Evolutionary conservation across 2,113 vertebrate genomes (phyloP).

Genomic region (Chrysemys picta): DNA sequence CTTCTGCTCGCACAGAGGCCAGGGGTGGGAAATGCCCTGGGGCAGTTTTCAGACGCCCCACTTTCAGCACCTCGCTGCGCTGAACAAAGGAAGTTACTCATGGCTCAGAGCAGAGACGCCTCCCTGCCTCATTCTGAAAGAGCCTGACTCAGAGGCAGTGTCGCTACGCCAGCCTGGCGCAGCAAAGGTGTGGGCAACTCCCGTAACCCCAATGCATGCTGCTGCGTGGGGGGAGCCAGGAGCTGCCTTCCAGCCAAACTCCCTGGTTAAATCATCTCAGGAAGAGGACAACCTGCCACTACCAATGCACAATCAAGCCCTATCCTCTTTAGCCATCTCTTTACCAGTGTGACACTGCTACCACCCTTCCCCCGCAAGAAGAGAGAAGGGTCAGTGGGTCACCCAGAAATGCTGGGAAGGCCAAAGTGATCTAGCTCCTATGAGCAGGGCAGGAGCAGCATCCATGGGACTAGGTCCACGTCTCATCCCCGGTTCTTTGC

Average conservation of each 20-base stretch:
- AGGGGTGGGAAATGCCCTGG: not conserved
- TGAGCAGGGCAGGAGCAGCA: not conserved
- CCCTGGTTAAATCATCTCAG: not conserved
- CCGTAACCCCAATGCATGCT: not conserved
- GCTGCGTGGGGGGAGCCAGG: not conserved
- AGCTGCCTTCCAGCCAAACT: not conserved
- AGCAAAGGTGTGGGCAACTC: not conserved
- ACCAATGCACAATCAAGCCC: not conserved
- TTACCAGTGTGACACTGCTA: not conserved
- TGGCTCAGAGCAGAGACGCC: not conserved
- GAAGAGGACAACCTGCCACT: not conserved
- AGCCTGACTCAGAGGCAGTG: not conserved
- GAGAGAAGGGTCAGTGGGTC: not conserved
- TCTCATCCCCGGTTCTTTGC: not conserved
- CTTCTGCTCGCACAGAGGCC: rapidly evolving
- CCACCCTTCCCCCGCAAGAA: not conserved
- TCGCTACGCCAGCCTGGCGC: not conserved
- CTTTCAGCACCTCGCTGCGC: not conserved
- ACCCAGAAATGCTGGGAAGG: not conserved
- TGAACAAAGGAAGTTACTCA: not conserved
- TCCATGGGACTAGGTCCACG: not conserved
- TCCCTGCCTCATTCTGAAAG: not conserved
- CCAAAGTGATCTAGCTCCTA: not conserved
- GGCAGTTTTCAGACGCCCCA: rapidly evolving
- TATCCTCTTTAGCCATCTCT: not conserved